Evolutionary conservation across 2,888 invertebrate genomes (phyloP), one percentile per base, ranked within the genome.

Genomic region (Leucoma salicis): DNA sequence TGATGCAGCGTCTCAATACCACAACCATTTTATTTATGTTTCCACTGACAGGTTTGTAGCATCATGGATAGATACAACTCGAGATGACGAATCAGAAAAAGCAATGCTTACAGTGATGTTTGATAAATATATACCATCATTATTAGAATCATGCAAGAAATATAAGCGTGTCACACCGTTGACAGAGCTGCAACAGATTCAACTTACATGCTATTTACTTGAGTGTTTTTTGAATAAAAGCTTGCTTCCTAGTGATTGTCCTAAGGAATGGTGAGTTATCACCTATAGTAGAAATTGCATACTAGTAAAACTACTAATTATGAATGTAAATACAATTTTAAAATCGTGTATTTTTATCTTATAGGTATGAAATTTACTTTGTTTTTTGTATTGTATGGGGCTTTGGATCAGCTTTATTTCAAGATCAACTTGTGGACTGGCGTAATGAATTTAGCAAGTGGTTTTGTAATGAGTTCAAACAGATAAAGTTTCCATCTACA

Each of bases 401-500:
- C 0, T 99, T 98, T 70, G 98, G 98, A 1, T 97, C 98, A 0
- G 93, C 95, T 0, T 91, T 96, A 42, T 97, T 96, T 79, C 97
- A 97, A 90, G 98, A 98, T 86, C 94, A 97, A 90, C 87, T 97
- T 29, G 91, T 95, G 2, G 98, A 98, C 75, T 96, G 97, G 94
- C 92, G 98, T 31, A 95, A 95, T 58, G 98, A 98, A 72, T 98
- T 98, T 77, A 96, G 95, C 70, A 98, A 97, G 78, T 98, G 98
- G 98, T 99, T 97, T 92, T 90, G 92, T 13, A 95, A 94, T 53
- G 98, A 98, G 82, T 98, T 97, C 78, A 98, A 97, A 81, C 91
- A 95, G 0, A 92, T 98, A 15, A 96, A 96, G 79, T 97, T 98
- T 80, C 98, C 98, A 0, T 70, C 92, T 0, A 91, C 92, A 1